phyloP scores from a whole-genome alignment of 1,140 invertebrate genomes.

The Aphelenchoides besseyi region DNA sequence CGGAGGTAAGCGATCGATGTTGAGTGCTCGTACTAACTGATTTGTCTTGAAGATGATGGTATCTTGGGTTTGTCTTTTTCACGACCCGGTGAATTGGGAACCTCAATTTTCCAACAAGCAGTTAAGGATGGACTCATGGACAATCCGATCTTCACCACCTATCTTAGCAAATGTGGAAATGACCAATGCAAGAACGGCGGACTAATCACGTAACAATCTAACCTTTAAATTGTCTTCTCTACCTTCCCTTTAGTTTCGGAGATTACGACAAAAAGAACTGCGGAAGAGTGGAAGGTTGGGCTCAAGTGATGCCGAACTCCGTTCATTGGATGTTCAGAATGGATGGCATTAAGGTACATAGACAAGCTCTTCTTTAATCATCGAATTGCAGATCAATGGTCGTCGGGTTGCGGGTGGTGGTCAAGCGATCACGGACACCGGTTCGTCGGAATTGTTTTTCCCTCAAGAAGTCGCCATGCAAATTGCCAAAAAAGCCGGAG shows the following conservation, averaged over 20 bases:
- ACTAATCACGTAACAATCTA: too few species aligned
- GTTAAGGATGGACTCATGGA: slow-evolving; percentile 9
- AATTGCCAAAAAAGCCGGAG: background rate
- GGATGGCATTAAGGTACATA: slow-evolving; percentile 4
- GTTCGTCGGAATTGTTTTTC: slow-evolving; percentile 13
- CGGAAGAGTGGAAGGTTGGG: slow-evolving; percentile 5
- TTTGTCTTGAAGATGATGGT: background rate
- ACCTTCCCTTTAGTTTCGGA: slow-evolving; percentile 19
- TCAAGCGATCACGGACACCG: slow-evolving; percentile 5
- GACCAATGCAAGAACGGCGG: slow-evolving; percentile 15
- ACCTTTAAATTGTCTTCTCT: too few species aligned
- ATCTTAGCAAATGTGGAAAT: slow-evolving; percentile 4
- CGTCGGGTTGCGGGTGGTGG: background rate
- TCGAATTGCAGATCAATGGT: background rate
- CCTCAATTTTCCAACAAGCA: slow-evolving; percentile 14
- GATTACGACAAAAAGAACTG: background rate
- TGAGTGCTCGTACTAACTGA: background rate
- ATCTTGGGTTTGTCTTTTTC: background rate
- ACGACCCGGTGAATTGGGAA: background rate
- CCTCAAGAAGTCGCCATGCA: background rate
- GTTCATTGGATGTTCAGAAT: slow-evolving; percentile 13
- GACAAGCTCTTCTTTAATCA: too few species aligned
- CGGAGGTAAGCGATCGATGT: background rate
- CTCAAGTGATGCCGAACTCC: background rate
- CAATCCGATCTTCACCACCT: slow-evolving; percentile 22